phyloP scores from a whole-genome alignment of 1,140 invertebrate genomes.

The Neoseiulus cucumeris region DNA sequence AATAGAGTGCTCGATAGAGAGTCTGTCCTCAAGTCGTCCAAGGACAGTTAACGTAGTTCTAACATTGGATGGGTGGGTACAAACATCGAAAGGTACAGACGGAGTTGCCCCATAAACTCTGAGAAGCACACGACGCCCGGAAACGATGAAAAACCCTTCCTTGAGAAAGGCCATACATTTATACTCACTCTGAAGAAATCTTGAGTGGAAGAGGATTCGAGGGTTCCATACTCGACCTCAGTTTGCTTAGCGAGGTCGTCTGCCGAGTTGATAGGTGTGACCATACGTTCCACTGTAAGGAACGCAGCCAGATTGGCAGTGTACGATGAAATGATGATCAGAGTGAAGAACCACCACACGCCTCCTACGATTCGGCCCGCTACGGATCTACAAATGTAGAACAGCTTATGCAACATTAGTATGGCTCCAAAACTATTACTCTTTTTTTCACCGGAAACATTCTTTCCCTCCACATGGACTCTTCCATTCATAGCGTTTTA shows the following conservation, averaged over 20 bases:
- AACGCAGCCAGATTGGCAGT: slow-evolving; percentile 95
- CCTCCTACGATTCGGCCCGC: slow-evolving; percentile 83
- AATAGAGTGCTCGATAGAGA: too few relatives aligned
- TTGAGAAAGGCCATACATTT: neutral
- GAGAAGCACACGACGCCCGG: too few relatives aligned
- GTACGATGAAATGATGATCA: slow-evolving; percentile 93
- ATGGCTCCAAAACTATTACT: neutral
- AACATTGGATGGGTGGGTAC: too few relatives aligned
- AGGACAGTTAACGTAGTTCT: too few relatives aligned
- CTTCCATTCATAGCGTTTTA: too few relatives aligned
- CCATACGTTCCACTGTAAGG: slow-evolving; percentile 83
- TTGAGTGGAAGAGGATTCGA: slow-evolving; percentile 63
- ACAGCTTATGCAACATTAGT: neutral
- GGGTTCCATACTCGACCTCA: slow-evolving; percentile 81
- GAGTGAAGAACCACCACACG: slow-evolving; percentile 98
- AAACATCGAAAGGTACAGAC: too few relatives aligned
- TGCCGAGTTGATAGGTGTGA: slow-evolving; percentile 74
- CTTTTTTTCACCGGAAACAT: slow-evolving; percentile 4
- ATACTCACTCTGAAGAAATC: slow-evolving; percentile 65
- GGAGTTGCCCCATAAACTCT: too few relatives aligned
- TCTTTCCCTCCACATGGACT: too few relatives aligned
- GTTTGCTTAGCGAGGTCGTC: slow-evolving; percentile 81
- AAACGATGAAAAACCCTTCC: too few relatives aligned
- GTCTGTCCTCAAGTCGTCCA: too few relatives aligned
- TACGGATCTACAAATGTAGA: slow-evolving; percentile 42